A percentile compares a stretch with the other conserved stretches of the same genome.
These are phyloP conservation scores for Bucorvus abyssinicus DNA, from an alignment of 2,797 vertebrate genomes.

Conservation along the genomic window DNA sequence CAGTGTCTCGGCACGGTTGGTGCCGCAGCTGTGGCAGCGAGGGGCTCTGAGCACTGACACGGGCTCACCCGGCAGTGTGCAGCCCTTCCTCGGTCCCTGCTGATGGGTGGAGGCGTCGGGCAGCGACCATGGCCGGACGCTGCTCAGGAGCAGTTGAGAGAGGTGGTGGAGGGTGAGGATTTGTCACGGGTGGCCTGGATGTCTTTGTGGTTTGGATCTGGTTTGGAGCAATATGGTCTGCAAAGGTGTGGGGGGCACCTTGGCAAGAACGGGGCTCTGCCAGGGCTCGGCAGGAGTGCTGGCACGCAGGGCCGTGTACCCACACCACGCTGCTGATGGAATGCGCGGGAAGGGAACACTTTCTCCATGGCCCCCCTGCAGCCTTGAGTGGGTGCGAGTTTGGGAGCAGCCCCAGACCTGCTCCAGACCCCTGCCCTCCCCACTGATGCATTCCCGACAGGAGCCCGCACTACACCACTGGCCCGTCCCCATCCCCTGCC, in stretches of 20 bases:
- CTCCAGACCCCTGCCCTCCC: neutral
- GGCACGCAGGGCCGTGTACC: rapidly evolving
- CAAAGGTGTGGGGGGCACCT: neutral
- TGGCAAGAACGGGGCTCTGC: neutral
- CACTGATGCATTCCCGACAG: neutral
- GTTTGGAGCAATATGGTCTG: neutral
- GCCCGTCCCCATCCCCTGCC: neutral
- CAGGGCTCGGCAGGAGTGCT: neutral
- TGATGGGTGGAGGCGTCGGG: rapidly evolving
- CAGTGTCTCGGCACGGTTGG: neutral
- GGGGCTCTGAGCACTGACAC: rapidly evolving
- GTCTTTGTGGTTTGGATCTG: neutral
- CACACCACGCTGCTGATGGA: too few species aligned
- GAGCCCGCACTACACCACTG: rapidly evolving
- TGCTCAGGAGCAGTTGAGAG: neutral
- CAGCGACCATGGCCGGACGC: neutral
- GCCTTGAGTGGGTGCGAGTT: rapidly evolving
- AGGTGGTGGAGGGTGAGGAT: neutral
- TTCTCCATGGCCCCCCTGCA: neutral
- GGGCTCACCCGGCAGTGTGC: neutral
- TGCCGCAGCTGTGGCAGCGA: rapidly evolving
- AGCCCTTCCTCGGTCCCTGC: neutral
- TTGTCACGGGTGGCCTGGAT: neutral
- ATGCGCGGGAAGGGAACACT: rapidly evolving
- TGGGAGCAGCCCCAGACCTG: rapidly evolving